Base-by-base conservation (phyloP, 2,113 vertebrate species). In the Hiodon tergisus region DNA sequence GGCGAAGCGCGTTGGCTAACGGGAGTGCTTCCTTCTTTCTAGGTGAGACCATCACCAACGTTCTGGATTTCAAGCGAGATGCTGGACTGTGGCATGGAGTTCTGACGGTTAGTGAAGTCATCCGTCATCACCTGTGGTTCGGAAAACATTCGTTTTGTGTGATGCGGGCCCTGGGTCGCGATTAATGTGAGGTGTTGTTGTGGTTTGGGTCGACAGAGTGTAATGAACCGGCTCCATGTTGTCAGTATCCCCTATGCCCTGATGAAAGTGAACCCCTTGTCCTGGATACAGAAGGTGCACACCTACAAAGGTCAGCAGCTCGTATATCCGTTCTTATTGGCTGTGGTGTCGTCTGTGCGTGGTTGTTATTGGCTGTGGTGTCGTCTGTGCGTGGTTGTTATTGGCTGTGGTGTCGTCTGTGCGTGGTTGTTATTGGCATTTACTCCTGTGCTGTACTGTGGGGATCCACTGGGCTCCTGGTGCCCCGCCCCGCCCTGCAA, bases 261-360 rank as follows among this genome's bases (percentile, higher is more conserved):
- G 83, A 98, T 98, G 97, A 98, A 98, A 85, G 97, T 94, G 83
- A 98, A 98, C 88, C 97, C 97, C 0, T 93, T 98, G 69, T 98
- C 96, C 81, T 98, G 97, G 97, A 97, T 98, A 80, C 96, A 98
- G 90, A 98, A 98, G 81, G 96, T 98, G 76, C 94, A 94, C 76
- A 85, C 77, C 0, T 98, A 95, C 80, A 98, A 98, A 96, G 96
- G 97, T 98, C 84, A 84, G 69, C 16, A 10, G 6, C 58, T 0
- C 3, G 51, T 14, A 71, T 31, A n/a, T 2, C 75, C 71, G 69
- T 66, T 65, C 65, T 80, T 72, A 66, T 67, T 76, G 46, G 76
- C 74, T 74, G 67, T 68, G 54, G 66, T 73, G 10, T 58, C 66
- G 17, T 60, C 73, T 47, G 46, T 31, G 31, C 31, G 31, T 31